These are phyloP conservation scores for Dendrolimus houi DNA, from an alignment of 2,888 invertebrate genomes.

Conservation along the genomic window DNA sequence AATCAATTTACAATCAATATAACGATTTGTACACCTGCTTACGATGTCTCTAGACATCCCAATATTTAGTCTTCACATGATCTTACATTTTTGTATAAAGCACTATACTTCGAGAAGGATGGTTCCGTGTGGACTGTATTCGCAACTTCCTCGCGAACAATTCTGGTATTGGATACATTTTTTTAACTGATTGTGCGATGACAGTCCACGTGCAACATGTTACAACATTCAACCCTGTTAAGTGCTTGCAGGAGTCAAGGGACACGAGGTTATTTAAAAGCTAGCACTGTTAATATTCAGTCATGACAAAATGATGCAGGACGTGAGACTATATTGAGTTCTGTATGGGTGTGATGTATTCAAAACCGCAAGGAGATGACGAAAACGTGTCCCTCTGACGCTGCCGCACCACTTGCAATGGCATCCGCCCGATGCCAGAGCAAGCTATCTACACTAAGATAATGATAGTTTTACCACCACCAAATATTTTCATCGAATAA, in stretches of 20 bases:
- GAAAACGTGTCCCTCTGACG: constrained; percentile 67
- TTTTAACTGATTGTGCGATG: constrained; percentile 30
- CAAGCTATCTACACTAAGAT: constrained; percentile 15
- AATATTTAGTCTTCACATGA: constrained; percentile 62
- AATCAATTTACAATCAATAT: constrained; percentile 63
- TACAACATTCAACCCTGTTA: constrained; percentile 68
- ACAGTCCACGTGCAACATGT: constrained; percentile 56
- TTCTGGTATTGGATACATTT: constrained; percentile 10
- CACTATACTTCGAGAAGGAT: constrained; percentile 43
- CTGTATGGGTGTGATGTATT: constrained; percentile 38
- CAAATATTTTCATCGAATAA: constrained; percentile 91
- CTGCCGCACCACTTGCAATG: constrained; percentile 51
- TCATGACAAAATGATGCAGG: constrained; percentile 43
- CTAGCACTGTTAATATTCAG: constrained; percentile 51
- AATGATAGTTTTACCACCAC: constrained; percentile 80
- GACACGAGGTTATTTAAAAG: constrained; percentile 67
- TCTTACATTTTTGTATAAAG: constrained; percentile 47
- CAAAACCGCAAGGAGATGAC: constrained; percentile 30
- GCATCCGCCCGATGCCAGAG: constrained; percentile 25
- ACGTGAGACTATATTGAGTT: constrained; percentile 44
- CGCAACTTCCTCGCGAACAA: constrained; percentile 21
- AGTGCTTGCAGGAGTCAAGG: constrained; percentile 67
- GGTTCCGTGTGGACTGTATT: constrained; percentile 39
- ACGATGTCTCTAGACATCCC: constrained; percentile 59
- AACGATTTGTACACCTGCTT: constrained; percentile 70